Evolutionary conservation across 1,140 invertebrate species (phyloP), one percentile per base, ranked within the genome.

Genomic region (Proctacanthus coquilletti): DNA sequence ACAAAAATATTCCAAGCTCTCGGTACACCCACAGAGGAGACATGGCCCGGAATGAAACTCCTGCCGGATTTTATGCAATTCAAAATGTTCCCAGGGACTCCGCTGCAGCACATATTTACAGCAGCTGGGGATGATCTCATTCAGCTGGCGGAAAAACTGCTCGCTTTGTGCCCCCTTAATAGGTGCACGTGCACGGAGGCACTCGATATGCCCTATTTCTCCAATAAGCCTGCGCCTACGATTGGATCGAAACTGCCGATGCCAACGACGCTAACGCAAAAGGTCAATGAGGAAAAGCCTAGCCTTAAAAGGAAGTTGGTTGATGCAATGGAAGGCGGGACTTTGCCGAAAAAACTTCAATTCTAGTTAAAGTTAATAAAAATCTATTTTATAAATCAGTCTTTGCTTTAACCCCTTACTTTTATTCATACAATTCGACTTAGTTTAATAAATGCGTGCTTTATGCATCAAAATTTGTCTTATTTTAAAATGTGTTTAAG

Each of bases 71-170:
- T 81, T 59, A 80, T 98, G 25, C 74, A 84, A 49, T 97, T 97
- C 56, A 95, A 94, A 55, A 67, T 72, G 3, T 86, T 85, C 48
- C 75, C 81, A 5, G 72, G 79, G 1, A 89, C 80, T 9, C 81
- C 84, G 14, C 58, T 96, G 15, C 78, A 82, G 39, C 77, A 92
- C 47, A 94, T 98, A 48, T 98, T 99, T 53, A 93, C 86, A 23
- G 95, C 95, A 5, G 93, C 92, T 11, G 71, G 75, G 9, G 84
- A 95, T 63, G 94, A 98, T 67, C 65, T 97, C n/a, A 56, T 99
- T 5, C 73, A 82, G 44, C 60, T 99, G 21, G 64, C 98, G 35
- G 72, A 75, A 32, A 74, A 70, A 29, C 65, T 96, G 36, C 68
- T 98, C 1, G 66, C 73, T 11, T 69, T 97, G 43, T 84, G 93